Base-by-base conservation (phyloP, 2,113 vertebrate species). In the Eudyptes chrysolophus region DNA sequence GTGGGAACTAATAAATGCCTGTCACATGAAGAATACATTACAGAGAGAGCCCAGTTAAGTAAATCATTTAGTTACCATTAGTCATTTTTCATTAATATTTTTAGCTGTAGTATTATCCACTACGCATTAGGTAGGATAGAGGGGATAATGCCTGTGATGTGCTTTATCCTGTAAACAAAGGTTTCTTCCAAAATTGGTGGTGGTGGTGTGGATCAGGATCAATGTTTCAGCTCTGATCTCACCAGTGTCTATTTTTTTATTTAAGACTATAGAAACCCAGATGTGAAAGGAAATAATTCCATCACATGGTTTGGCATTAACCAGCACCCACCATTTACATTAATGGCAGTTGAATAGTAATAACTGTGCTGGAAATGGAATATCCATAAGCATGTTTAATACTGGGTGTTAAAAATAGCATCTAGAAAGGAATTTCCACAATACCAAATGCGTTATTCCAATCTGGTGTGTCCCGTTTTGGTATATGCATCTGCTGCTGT, bases 61-160 rank as follows among this genome's bases (percentile, higher is more conserved):
- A 90, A 97, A 93, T 96, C 83, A 89, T 93, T 97, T 96, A 87
- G 76, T 92, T 93, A 89, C 71, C 74, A 51, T 94, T 96, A 95
- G 92, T 92, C 62, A 93, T 94, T 97, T 94, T 92, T 96, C 96
- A 95, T 97, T 97, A 97, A 93, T 92, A 75, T 92, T 94, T 97
- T 93, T 93, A 85, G 86, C 75, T 51, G 70, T 80, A 65, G 49
- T 92, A 58, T 93, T 97, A 96, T 65, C 52, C 49, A 25, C 57
- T 87, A 4, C 0, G 7, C 81, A 72, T 89, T 87, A 90, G 36
- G 68, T 85, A 93, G 89, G 66, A 79, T 89, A 62, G 46, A 81
- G 49, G 24, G 72, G 48, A 85, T 94, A 90, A 92, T 62, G 58
- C 78, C 46, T 19, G 10, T 57, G 29, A 55, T 83, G 66, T 77